Evolutionary conservation across 2,888 invertebrate species (phyloP).

Genomic region (Morpho achilles): DNA sequence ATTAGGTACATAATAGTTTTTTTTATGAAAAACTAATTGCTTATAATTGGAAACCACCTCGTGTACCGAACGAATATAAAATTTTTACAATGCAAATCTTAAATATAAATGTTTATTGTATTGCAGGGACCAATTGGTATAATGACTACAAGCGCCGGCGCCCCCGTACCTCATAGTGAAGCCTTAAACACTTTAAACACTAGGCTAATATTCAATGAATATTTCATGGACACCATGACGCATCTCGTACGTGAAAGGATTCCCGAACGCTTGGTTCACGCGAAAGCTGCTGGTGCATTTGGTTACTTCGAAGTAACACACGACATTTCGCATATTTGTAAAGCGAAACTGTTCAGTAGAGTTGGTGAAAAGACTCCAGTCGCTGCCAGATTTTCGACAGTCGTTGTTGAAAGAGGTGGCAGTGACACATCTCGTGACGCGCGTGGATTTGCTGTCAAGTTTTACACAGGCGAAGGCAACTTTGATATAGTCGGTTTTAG

Average conservation of each 20-base stretch:
- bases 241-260: conserved; percentile 93
- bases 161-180: conserved; percentile 85
- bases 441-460: conserved; percentile 93
- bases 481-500: conserved; percentile 95
- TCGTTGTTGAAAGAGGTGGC: conserved; percentile 90
- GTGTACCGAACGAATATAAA: too few species aligned
- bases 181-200: conserved; percentile 88
- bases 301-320: conserved; percentile 91
- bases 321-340: conserved; percentile 86
- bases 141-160: conserved; percentile 87
- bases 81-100: too few species aligned
- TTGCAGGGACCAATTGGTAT: conserved; percentile 72
- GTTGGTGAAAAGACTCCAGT: conserved; percentile 88
- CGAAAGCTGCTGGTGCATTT: conserved; percentile 94
- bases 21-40: too few species aligned
- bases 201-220: conserved; percentile 87
- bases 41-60: too few species aligned
- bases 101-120: not conserved
- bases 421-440: conserved; percentile 92
- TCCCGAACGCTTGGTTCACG: conserved; percentile 95
- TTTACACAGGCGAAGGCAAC: conserved; percentile 92
- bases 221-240: conserved; percentile 85
- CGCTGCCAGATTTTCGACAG: conserved; percentile 87
- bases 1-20: too few species aligned
- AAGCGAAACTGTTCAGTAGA: conserved; percentile 84